Evolutionary conservation across 64 coral and sea anemone genomes (phyloP), one percentile per base, ranked within the genome.

Genomic region (Stichodactyla helianthus): DNA sequence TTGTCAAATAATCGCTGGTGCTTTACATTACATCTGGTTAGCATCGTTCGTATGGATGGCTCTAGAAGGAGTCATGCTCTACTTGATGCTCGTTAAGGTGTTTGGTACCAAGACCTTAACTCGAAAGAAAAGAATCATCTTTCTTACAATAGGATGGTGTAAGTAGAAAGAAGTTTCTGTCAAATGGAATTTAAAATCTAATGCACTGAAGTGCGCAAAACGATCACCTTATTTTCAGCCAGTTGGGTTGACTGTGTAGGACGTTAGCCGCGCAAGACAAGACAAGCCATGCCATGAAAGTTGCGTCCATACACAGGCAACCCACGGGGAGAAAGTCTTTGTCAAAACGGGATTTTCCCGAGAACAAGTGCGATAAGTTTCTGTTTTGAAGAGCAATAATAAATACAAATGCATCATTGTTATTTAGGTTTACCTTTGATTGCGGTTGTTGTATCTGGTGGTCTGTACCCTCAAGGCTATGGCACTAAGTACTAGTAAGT

Each of bases 401-500:
- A 17, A 35, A 25, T 15, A 58, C 20, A 23, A 9, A 50, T 89
- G 13, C 25, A 53, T 82, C 51, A 58, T 19, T 82, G 35, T 20
- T 28, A 8, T 62, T 60, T 55, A 92, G 90, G 90, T 82, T n/a
- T 92, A 18, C 90, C 90, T 13, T 65, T 59, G 44, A 50, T 92
- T n/a, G 78, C 86, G 14, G 90, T 92, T 4, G 85, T 20, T 87
- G 85, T 51, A 19, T 92, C 90, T 15, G 85, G 85, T 87, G 60
- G 77, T 67, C 10, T 93, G 7, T 88, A 87, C 60, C 88, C 83
- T 11, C 68, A 93, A 78, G 94, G 94, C 58, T 96, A 96, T 81
- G 91, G 94, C 26, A 93, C 91, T 14, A 52, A 85, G 10, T 82
- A 89, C 56, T 93, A 90, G 94, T 96, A 76, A 88, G 94, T 56